Evolutionary conservation across 2,113 vertebrate genomes (phyloP).

Genomic region (Todiramphus chloris): DNA sequence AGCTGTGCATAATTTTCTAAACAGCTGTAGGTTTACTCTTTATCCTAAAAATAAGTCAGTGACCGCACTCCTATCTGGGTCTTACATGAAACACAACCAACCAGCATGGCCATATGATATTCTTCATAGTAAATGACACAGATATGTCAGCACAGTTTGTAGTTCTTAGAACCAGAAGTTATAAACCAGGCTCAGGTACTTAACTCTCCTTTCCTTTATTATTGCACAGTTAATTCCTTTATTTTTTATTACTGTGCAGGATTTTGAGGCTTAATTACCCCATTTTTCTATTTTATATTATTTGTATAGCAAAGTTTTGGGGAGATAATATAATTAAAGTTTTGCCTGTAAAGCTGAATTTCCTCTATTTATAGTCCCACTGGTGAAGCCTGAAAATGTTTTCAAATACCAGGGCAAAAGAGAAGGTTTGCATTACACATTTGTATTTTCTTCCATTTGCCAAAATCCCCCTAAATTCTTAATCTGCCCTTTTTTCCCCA

Average conservation of each 20-base stretch:
- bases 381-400: background rate
- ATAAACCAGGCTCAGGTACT: background rate
- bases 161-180: background rate
- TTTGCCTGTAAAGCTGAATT: background rate
- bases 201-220: background rate
- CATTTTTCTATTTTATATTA: background rate
- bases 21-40: background rate
- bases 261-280: background rate
- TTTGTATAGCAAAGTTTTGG: background rate
- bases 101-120: background rate
- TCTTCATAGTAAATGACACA: background rate
- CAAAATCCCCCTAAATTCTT: background rate
- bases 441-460: background rate
- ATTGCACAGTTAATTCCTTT: background rate
- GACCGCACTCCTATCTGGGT: background rate
- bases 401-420: background rate
- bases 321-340: background rate
- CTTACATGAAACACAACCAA: background rate
- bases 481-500: background rate
- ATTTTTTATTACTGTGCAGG: background rate
- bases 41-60: background rate
- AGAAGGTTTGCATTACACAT: background rate
- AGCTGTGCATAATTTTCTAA: background rate
- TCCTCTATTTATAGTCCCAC: background rate
- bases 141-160: background rate